Percentiles rank a stretch among this genome's conserved stretches.
These are phyloP conservation scores for Clamator glandarius DNA, from an alignment of 2,797 vertebrate genomes.

Conservation along the genomic window DNA sequence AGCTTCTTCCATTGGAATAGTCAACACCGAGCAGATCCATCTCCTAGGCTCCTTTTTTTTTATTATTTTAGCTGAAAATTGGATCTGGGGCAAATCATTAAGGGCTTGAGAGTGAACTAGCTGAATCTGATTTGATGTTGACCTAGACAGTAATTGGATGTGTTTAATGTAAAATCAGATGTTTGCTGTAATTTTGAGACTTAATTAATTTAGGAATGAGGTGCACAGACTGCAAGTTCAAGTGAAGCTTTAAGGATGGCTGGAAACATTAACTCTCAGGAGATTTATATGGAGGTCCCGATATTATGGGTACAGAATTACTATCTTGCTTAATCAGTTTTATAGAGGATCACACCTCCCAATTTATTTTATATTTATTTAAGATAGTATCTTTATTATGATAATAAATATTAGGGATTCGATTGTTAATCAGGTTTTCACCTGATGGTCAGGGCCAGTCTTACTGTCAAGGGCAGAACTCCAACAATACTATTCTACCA, in stretches of 20 bases:
- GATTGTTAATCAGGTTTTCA: background rate
- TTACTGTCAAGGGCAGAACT: background rate
- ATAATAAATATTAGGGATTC: background rate
- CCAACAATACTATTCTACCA: background rate
- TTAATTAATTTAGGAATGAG: slow-evolving; percentile 27
- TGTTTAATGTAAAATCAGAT: slow-evolving; percentile 13
- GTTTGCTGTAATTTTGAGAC: slow-evolving; percentile 17
- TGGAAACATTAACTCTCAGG: background rate
- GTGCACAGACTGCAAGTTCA: background rate
- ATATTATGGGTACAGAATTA: background rate
- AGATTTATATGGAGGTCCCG: background rate
- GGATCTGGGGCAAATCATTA: background rate
- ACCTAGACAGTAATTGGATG: background rate
- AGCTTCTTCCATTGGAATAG: background rate
- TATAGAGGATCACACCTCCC: background rate
- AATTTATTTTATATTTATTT: background rate
- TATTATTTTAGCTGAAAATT: background rate
- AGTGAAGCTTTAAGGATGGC: background rate
- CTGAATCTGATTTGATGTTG: background rate
- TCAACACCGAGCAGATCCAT: background rate
- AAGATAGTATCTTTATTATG: background rate
- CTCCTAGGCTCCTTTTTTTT: background rate
- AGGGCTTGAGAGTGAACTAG: background rate
- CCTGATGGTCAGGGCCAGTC: background rate
- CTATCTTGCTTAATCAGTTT: background rate